Percentiles rank a stretch among this genome's conserved stretches.
Conservation (phyloP, 2,888 invertebrate species). For the Tachina grossa region DNA sequence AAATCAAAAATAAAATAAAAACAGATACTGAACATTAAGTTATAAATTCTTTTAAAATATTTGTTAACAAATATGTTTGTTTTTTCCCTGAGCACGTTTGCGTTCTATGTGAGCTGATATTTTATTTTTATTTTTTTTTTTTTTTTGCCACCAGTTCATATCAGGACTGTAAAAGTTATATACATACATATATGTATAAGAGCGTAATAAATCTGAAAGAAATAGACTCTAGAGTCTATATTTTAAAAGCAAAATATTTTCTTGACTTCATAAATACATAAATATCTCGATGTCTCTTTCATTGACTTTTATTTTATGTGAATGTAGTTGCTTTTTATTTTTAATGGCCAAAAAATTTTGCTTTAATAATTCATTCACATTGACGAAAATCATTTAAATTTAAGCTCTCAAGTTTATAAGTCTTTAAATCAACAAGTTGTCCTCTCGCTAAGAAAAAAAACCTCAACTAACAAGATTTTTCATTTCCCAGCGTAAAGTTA, state of each 20-base stretch:
- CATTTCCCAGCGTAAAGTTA: too few species aligned
- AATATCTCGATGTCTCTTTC: not conserved
- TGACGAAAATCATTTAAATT: too few species aligned
- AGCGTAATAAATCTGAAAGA: constrained; percentile 51
- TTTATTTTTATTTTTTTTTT: too few species aligned
- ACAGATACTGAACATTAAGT: constrained; percentile 7
- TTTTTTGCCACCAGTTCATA: not conserved
- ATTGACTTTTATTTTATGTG: constrained; percentile 4
- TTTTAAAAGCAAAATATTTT: constrained; percentile 19
- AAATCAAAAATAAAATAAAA: not conserved
- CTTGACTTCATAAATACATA: not conserved
- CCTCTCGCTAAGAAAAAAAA: too few species aligned
- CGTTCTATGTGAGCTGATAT: not conserved
- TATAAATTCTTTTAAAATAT: constrained; percentile 47
- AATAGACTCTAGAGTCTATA: constrained; percentile 36
- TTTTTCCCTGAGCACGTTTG: not conserved
- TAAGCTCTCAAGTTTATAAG: too few species aligned
- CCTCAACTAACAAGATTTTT: too few species aligned
- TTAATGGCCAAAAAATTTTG: not conserved
- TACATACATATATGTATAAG: not conserved
- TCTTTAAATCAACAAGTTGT: too few species aligned
- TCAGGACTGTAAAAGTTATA: not conserved
- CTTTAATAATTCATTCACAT: too few species aligned
- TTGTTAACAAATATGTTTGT: constrained; percentile 38
- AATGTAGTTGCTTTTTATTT: not conserved